Conservation (phyloP, 2,888 invertebrate genomes). For the Papilio elwesi region DNA sequence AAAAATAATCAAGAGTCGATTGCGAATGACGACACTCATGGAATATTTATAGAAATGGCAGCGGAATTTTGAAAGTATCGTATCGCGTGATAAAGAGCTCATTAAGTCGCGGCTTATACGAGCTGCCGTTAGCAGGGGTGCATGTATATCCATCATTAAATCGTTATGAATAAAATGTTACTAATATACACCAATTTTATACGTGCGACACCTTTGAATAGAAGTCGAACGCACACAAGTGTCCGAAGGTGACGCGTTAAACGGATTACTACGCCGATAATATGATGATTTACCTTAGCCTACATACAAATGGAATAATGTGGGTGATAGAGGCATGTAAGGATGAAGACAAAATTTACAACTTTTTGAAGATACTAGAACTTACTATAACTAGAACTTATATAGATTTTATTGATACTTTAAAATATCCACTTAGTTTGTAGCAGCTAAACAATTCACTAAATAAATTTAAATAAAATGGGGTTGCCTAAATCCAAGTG, state of each 20-base stretch:
- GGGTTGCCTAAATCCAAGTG: neutral
- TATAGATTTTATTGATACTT: too few species aligned
- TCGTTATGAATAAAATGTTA: neutral
- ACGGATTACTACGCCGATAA: too few species aligned
- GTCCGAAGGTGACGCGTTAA: too few species aligned
- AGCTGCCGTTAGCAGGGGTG: constrained; percentile 23
- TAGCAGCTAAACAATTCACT: too few species aligned
- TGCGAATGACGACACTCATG: neutral
- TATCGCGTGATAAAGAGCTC: constrained; percentile 33
- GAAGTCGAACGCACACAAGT: neutral
- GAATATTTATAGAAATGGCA: constrained; percentile 23
- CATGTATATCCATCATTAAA: constrained; percentile 4
- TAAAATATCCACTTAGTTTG: too few species aligned
- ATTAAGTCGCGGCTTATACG: constrained; percentile 10
- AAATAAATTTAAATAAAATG: too few species aligned
- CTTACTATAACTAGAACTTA: too few species aligned
- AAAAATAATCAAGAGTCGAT: neutral
- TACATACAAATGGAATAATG: too few species aligned
- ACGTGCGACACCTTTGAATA: neutral
- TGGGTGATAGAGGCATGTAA: too few species aligned
- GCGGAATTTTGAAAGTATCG: constrained; percentile 12
- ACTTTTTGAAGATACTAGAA: too few species aligned
- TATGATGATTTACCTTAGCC: too few species aligned
- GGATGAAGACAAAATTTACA: too few species aligned
- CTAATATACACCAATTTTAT: neutral